Percentiles rank a stretch among this genome's conserved stretches.
These are phyloP conservation scores for Sarcophaga rosellei DNA, from an alignment of 2,888 invertebrate genomes.

Conservation along the genomic window DNA sequence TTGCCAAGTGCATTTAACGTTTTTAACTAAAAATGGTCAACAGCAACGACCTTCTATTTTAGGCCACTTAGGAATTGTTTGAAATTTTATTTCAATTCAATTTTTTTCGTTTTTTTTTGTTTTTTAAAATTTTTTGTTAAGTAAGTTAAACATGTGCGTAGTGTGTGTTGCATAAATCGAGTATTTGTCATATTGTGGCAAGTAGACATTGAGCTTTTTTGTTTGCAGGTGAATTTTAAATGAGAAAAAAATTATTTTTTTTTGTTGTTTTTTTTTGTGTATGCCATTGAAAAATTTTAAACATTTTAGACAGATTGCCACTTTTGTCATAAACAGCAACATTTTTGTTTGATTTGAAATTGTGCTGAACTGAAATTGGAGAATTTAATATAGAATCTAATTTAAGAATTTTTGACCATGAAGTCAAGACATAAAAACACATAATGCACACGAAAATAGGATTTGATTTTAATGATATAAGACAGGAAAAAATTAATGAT, in stretches of 20 bases:
- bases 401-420: conserved; percentile 6
- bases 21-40: conserved; percentile 65
- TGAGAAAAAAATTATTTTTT: conserved; percentile 36
- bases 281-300: conserved; percentile 67
- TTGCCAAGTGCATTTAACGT: conserved; percentile 48
- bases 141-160: too few species aligned
- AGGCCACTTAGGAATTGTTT: conserved; percentile 68
- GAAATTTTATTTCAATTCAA: not conserved
- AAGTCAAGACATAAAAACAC: not conserved
- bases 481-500: conserved; percentile 22
- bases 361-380: conserved; percentile 28
- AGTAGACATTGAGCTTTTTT: conserved; percentile 55
- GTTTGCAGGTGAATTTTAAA: conserved; percentile 64
- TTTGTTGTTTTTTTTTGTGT: conserved; percentile 1
- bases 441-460: not conserved
- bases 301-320: conserved; percentile 67
- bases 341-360: conserved; percentile 45
- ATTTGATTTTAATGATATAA: conserved; percentile 30
- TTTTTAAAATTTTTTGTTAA: not conserved
- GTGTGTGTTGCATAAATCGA: not conserved
- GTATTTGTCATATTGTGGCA: conserved; percentile 66
- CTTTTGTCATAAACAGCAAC: conserved; percentile 61
- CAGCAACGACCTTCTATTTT: conserved; percentile 68
- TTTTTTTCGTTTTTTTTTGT: conserved; percentile 22
- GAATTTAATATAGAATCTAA: conserved; percentile 25